Evolutionary conservation across 1,140 invertebrate genomes (phyloP).

Genomic region (Anastrepha ludens): DNA sequence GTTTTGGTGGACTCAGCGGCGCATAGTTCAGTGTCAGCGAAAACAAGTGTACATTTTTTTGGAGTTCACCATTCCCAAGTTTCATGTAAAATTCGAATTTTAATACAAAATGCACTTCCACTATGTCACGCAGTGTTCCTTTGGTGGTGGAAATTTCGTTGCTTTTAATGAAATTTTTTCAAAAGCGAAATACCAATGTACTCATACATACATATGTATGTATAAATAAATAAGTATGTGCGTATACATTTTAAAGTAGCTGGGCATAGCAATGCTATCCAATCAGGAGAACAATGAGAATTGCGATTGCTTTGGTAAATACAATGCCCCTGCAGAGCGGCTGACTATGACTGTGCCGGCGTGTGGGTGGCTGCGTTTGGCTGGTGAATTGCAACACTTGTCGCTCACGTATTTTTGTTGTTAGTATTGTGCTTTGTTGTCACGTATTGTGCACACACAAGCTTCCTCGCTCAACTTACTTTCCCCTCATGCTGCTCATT

Average conservation of each 20-base stretch:
- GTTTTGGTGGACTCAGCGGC: not conserved
- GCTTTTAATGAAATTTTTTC: conserved; percentile 38
- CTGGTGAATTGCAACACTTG: conserved; percentile 53
- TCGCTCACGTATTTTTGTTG: conserved; percentile 38
- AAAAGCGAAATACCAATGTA: conserved; percentile 5
- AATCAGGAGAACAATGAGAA: conserved; percentile 1
- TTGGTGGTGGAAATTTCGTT: not conserved
- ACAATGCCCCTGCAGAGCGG: not conserved
- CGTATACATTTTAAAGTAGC: conserved; percentile 25
- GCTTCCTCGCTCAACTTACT: not conserved
- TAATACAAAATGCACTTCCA: conserved; percentile 12
- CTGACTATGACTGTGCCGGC: not conserved
- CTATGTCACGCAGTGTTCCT: not conserved
- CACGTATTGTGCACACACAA: not conserved
- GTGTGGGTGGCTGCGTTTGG: not conserved
- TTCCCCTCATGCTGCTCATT: not conserved
- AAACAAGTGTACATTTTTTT: conserved; percentile 4
- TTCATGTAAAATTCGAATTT: conserved; percentile 15
- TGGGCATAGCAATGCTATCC: not conserved
- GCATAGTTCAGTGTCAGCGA: not conserved
- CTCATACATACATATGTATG: not conserved
- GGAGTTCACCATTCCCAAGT: not conserved
- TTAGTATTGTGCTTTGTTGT: not conserved
- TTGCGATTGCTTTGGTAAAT: not conserved
- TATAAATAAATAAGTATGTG: not conserved